Evolutionary conservation across 2,113 vertebrate species (phyloP), one percentile per base, ranked within the genome.

Genomic region (Paedocypris sp.): DNA sequence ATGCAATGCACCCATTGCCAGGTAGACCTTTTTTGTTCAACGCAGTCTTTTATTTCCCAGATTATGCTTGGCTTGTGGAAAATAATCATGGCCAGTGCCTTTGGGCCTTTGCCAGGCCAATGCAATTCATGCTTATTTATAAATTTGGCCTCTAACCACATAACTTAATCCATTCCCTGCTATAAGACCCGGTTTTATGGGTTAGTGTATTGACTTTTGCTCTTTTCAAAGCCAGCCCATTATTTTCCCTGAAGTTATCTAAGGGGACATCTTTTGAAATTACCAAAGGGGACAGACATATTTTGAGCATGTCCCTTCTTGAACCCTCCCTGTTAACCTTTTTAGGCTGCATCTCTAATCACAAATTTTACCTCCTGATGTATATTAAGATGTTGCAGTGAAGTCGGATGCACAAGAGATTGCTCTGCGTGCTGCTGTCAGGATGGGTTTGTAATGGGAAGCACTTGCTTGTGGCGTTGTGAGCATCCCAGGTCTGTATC

Each of bases 401-500:
- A 46, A 54, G 50, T 39, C 28, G 60, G 49, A n/a, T 15, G 15
- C 25, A 1, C 20, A 26, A 33, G 13, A 31, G 32, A 53, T 28
- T 31, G 64, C 35, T n/a, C 23, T 15, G 56, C 49, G 36, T 22
- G 54, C 18, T 22, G 45, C 64, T 71, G 60, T 67, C 69, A 64
- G 48, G 19, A 46, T 12, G 1, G 45, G 29, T 49, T 67, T 67
- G 6, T 42, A 12, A 28, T 11, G 22, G 20, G 15, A 66, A 32
- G 10, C 29, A 50, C 43, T 66, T 51, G 54, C 38, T 35, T 8
- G 20, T 13, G 26, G 53, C 53, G 31, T 38, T 57, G 38, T 18
- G 20, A 19, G 53, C 26, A 43, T 31, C 4, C 16, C 26, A 42
- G 25, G 23, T 57, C 23, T 57, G 16, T 42, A 6, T 12, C 3